Evolutionary conservation across 2,113 vertebrate species (phyloP), one percentile per base, ranked within the genome.

Genomic region (Petroica traversi): DNA sequence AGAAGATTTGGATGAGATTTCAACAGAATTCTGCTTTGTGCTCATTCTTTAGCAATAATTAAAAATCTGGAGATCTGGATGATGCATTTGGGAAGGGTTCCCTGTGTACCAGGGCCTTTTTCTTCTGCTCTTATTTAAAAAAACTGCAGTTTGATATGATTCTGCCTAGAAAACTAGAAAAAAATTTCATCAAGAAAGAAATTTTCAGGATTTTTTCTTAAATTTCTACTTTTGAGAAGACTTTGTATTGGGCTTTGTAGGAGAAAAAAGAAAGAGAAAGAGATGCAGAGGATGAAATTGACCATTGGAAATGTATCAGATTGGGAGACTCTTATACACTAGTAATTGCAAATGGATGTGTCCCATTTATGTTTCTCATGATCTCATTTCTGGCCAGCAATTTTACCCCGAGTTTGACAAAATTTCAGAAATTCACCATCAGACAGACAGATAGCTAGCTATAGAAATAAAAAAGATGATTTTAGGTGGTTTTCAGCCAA

Each of bases 1-100:
- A 55, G 31, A 83, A 80, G 59, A 93, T 96, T 92, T 95, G 40
- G 26, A 41, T 93, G 85, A 83, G 52, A 85, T 78, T 93, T 91
- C 71, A 86, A 17, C 8, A 71, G 36, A 93, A 88, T 14, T 83
- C 8, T 51, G 6, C 2, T 74, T 88, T 69, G 9, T 80, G 7
- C 2, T 57, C 13, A 31, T 89, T 48, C 76, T 92, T 92, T 91
- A 92, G 34, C 22, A 54, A 17, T 63, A 79, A 61, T 77, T 89
- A 57, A 85, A 49, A 89, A n/a, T 4, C 4, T 31, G 9, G 6
- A 62, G 16, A 14, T 41, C 17, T 31, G 52, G 20, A 20, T 26
- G 7, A 49, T 66, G 16, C 12, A 48, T 22, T 68, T 66, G 16
- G 41, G 20, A 75, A 55, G 3, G 7, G 4, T 43, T 59, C 34